A percentile compares a stretch with the other conserved stretches of the same genome.
phyloP scores from a whole-genome alignment of 37 sponge, comb jelly and placozoan species.

The Bolinopsis microptera region DNA sequence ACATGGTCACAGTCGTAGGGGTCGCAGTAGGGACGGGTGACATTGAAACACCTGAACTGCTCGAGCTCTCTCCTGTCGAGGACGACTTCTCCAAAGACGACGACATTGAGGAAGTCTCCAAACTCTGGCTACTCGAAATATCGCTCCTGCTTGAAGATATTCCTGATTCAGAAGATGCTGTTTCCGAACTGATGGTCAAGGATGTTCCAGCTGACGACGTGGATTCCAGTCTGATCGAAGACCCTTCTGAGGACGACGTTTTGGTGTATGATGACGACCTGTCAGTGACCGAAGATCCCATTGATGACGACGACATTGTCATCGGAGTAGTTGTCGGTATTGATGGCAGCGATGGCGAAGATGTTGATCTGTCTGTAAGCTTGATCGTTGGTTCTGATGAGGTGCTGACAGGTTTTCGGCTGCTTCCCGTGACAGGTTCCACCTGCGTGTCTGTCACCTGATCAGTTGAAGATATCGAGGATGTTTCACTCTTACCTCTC shows the following conservation, averaged over 20 bases:
- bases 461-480: neutral
- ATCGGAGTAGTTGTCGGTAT: neutral
- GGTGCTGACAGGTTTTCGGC: neutral
- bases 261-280: neutral
- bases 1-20: neutral
- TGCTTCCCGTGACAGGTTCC: neutral
- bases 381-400: neutral
- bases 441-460: neutral
- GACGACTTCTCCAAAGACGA: neutral
- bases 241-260: neutral
- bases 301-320: neutral
- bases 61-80: neutral
- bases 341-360: neutral
- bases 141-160: neutral
- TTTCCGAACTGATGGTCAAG: neutral
- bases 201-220: neutral
- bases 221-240: neutral
- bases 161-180: neutral
- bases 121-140: neutral
- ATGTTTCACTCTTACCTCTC: neutral
- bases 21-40: neutral
- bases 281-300: neutral
- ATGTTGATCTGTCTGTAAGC: neutral
- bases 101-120: neutral
- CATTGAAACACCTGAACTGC: neutral